These are phyloP conservation scores for Hydrochoerus hydrochaeris DNA, from an alignment of 2,113 vertebrate species.

Conservation along the genomic window DNA sequence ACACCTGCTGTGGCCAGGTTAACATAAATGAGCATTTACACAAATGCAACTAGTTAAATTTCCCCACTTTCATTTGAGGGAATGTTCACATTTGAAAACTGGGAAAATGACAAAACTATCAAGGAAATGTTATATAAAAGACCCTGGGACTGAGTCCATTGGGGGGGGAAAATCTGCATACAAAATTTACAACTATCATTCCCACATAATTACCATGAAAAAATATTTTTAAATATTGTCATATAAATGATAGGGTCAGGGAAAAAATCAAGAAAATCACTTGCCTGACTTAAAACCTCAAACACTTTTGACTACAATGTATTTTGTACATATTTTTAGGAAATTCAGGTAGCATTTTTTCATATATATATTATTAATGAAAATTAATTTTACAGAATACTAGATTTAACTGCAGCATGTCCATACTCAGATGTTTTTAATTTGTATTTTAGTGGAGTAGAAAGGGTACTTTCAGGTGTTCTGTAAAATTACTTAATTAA, in stretches of 20 bases:
- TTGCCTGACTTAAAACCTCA: not conserved
- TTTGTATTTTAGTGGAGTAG: not conserved
- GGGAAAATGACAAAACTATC: not conserved
- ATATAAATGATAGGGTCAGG: not conserved
- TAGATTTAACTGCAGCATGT: not conserved
- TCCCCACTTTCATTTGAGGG: not conserved
- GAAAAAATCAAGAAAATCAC: not conserved
- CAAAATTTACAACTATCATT: not conserved
- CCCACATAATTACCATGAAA: not conserved
- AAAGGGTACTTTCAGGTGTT: not conserved
- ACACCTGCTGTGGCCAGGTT: not conserved
- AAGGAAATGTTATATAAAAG: not conserved
- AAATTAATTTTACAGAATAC: not conserved
- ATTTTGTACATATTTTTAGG: not conserved
- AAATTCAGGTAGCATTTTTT: not conserved
- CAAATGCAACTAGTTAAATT: not conserved
- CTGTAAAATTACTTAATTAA: not conserved
- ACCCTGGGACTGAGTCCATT: not conserved
- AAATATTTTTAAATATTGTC: not conserved
- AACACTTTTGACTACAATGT: not conserved
- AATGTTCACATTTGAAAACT: not conserved
- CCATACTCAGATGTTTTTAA: not conserved
- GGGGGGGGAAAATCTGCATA: not conserved
- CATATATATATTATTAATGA: not conserved
- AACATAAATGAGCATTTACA: not conserved